phyloP scores from a whole-genome alignment of 2,888 invertebrate genomes.

The Mimachlamys varia region DNA sequence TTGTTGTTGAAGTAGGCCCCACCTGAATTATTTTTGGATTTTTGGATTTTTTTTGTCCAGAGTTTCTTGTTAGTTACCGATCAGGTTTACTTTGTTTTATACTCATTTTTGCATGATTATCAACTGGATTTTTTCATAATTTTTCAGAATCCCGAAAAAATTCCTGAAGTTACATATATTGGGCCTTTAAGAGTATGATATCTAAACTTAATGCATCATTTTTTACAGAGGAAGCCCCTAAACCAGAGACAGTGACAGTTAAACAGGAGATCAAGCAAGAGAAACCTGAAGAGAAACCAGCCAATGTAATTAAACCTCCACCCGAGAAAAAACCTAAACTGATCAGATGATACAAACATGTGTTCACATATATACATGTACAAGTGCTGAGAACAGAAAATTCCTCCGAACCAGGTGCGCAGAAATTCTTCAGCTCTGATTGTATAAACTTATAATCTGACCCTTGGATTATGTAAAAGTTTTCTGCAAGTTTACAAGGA shows the following conservation, averaged over 20 bases:
- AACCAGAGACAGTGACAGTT: constrained; percentile 54
- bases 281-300: constrained; percentile 64
- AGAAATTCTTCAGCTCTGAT: not conserved
- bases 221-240: constrained; percentile 58
- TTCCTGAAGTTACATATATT: too few relatives aligned
- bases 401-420: not conserved
- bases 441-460: not conserved
- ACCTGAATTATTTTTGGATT: too few relatives aligned
- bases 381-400: not conserved
- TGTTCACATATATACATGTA: not conserved
- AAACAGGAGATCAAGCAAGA: constrained; percentile 68
- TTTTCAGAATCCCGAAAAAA: too few relatives aligned
- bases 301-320: constrained; percentile 66
- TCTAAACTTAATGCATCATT: not conserved
- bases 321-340: constrained; percentile 74
- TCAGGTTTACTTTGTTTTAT: too few relatives aligned
- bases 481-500: not conserved
- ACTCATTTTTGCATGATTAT: too few relatives aligned
- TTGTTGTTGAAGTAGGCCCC: too few relatives aligned
- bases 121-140: too few relatives aligned
- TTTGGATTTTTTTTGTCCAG: too few relatives aligned
- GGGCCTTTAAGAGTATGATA: too few relatives aligned
- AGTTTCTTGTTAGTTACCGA: too few relatives aligned
- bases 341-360: constrained; percentile 56
- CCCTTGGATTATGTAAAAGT: not conserved